Evolutionary conservation across 2,797 vertebrate species (phyloP).

Genomic region (Balearica regulorum): DNA sequence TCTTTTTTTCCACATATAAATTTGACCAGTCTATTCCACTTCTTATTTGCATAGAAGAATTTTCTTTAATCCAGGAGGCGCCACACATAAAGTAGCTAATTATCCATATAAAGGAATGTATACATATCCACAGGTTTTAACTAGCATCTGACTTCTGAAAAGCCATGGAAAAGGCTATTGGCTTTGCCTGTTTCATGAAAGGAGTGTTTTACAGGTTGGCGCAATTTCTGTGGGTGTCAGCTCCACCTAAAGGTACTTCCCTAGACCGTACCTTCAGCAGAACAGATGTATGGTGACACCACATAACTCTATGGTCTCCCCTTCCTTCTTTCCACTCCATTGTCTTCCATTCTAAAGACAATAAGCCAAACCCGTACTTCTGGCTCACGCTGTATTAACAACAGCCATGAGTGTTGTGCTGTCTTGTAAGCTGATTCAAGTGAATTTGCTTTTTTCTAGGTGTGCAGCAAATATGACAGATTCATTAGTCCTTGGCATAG

Average conservation of each 20-base stretch:
- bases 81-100: conserved; percentile 76
- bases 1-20: neutral
- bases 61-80: conserved; percentile 80
- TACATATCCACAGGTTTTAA: conserved; percentile 79
- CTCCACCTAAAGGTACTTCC: conserved; percentile 8
- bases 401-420: neutral
- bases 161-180: conserved; percentile 57
- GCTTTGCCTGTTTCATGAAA: conserved; percentile 62
- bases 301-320: neutral
- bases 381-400: neutral
- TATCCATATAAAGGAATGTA: conserved; percentile 73
- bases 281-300: neutral
- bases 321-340: neutral
- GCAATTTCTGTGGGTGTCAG: conserved; percentile 32
- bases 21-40: conserved; percentile 23
- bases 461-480: neutral
- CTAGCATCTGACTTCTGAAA: conserved; percentile 71
- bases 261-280: neutral
- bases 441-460: neutral
- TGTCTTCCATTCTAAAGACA: neutral
- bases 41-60: conserved; percentile 72
- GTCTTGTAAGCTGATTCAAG: neutral
- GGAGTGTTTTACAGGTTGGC: neutral
- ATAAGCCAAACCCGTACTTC: neutral
- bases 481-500: neutral